Conservation (phyloP, 1,140 invertebrate species). For the Drosophila teissieri region DNA sequence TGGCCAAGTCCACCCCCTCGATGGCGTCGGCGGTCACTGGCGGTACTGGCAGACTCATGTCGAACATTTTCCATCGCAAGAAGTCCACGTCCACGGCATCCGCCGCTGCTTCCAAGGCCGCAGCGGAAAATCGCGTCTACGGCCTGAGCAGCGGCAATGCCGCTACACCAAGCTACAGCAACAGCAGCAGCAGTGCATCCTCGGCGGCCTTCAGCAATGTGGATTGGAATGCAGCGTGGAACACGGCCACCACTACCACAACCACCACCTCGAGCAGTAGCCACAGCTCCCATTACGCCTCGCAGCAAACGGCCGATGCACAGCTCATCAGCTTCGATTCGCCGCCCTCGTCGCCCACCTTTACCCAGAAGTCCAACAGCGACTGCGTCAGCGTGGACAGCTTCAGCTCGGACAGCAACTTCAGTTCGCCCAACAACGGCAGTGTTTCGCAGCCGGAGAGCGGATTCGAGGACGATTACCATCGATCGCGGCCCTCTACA, state of each 20-base stretch:
- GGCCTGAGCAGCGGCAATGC: constrained; percentile 84
- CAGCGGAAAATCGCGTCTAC: constrained; percentile 84
- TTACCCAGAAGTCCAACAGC: constrained; percentile 89
- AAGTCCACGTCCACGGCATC: constrained; percentile 58
- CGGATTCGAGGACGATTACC: constrained; percentile 91
- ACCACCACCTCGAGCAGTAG: constrained; percentile 12
- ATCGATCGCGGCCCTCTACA: constrained; percentile 85
- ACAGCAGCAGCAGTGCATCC: constrained; percentile 11
- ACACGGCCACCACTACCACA: constrained; percentile 49
- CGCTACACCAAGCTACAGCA: constrained; percentile 24
- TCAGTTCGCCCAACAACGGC: constrained; percentile 86
- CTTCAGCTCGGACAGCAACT: constrained; percentile 88
- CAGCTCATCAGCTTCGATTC: constrained; percentile 88
- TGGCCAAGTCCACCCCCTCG: constrained; percentile 27
- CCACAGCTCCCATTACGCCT: constrained; percentile 24
- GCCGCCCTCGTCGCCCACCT: constrained; percentile 90
- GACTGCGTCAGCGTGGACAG: constrained; percentile 90
- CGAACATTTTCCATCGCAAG: constrained; percentile 82
- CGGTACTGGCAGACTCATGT: constrained; percentile 74
- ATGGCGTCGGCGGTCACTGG: constrained; percentile 26
- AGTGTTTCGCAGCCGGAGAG: constrained; percentile 90
- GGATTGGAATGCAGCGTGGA: constrained; percentile 77
- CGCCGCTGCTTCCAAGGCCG: constrained; percentile 75
- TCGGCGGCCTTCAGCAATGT: constrained; percentile 30
- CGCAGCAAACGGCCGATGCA: constrained; percentile 56